Evolutionary conservation across 2,888 invertebrate genomes (phyloP).

Genomic region (Netelia inedita): DNA sequence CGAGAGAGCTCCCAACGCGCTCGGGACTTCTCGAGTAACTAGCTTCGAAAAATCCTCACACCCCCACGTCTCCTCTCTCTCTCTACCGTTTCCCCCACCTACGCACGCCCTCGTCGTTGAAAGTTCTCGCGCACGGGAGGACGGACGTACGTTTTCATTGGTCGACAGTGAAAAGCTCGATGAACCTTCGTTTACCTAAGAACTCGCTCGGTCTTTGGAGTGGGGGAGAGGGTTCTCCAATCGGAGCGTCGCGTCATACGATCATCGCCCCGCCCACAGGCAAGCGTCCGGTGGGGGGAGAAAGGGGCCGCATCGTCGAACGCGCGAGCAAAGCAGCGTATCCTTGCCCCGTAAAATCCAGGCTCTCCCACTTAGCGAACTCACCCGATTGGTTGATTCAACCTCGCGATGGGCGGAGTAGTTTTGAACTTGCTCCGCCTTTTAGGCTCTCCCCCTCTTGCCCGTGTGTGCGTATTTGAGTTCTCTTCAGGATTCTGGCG

Average conservation of each 20-base stretch:
- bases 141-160: conserved; percentile 57
- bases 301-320: conserved; percentile 24
- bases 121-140: conserved; percentile 27
- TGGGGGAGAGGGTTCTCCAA: conserved; percentile 53
- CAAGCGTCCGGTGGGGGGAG: conserved; percentile 26
- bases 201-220: neutral
- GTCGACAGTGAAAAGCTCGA: conserved; percentile 21
- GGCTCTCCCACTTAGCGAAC: conserved; percentile 3
- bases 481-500: conserved; percentile 35
- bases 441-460: neutral
- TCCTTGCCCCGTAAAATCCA: neutral
- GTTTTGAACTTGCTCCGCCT: conserved; percentile 32
- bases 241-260: neutral
- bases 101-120: neutral
- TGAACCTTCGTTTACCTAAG: neutral
- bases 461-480: neutral
- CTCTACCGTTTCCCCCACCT: conserved; percentile 51
- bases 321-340: conserved; percentile 28
- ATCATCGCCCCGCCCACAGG: conserved; percentile 26
- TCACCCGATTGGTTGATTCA: conserved; percentile 27
- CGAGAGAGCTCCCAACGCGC: conserved; percentile 74
- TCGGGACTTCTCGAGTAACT: conserved; percentile 80
- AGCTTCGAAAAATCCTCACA: conserved; percentile 78
- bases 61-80: conserved; percentile 70
- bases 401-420: conserved; percentile 26